phyloP scores from a whole-genome alignment of 2,797 vertebrate species.

The Enteromius radiatus region DNA sequence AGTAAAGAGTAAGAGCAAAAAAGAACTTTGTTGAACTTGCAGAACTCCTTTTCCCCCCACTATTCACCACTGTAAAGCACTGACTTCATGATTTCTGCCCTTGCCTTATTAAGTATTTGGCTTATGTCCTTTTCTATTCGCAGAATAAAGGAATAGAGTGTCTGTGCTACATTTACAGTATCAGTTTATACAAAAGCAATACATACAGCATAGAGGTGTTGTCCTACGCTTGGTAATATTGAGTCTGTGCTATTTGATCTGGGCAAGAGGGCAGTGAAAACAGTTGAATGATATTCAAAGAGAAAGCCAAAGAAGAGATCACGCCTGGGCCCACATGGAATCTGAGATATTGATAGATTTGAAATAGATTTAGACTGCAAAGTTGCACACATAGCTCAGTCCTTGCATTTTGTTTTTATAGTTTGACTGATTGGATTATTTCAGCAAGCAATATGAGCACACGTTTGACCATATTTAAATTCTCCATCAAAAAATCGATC shows the following conservation, averaged over 20 bases:
- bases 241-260: constrained; percentile 69
- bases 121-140: not conserved
- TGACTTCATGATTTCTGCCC: not conserved
- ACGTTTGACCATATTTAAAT: not conserved
- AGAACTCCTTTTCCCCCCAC: not conserved
- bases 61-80: not conserved
- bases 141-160: not conserved
- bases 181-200: constrained; percentile 1
- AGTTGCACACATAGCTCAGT: not conserved
- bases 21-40: not conserved
- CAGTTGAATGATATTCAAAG: constrained; percentile 75
- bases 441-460: not conserved
- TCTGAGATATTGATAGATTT: constrained; percentile 20
- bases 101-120: not conserved
- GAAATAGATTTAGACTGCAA: not conserved
- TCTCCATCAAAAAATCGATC: not conserved
- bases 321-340: not conserved
- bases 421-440: not conserved
- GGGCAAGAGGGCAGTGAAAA: constrained; percentile 65
- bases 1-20: not conserved
- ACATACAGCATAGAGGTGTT: constrained; percentile 18
- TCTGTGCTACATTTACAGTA: constrained; percentile 6
- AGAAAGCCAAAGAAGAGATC: constrained; percentile 71
- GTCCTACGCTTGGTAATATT: not conserved
- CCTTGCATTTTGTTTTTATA: not conserved